Conservation (phyloP, 2,113 vertebrate species). For the Parus major region DNA sequence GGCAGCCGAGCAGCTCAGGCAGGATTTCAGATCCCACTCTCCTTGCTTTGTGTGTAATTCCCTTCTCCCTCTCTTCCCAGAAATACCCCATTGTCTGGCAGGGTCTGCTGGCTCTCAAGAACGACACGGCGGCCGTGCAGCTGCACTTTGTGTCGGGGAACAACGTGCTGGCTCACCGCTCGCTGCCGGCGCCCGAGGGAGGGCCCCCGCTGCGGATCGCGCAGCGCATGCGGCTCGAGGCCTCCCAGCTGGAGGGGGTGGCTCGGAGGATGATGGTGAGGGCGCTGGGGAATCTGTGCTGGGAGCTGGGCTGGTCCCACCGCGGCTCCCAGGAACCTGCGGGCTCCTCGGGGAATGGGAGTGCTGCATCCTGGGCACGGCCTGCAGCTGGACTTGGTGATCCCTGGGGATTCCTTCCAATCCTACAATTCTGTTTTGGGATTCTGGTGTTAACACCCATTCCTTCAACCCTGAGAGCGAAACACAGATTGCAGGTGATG, state of each 20-base stretch:
- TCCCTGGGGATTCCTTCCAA: background rate
- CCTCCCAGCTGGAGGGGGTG: conserved; percentile 92
- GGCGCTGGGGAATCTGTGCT: fast-evolving
- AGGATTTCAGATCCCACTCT: background rate
- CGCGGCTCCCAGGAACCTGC: fast-evolving
- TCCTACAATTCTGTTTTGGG: background rate
- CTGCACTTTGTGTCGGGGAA: conserved; percentile 97
- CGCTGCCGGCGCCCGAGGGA: conserved; percentile 90
- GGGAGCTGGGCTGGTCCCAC: fast-evolving
- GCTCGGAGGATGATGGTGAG: conserved; percentile 92
- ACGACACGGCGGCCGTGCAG: conserved; percentile 95
- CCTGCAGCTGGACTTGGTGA: background rate
- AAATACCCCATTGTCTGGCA: conserved; percentile 99
- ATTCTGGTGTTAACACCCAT: background rate
- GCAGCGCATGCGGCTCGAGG: conserved; percentile 96
- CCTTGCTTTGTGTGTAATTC: fast-evolving
- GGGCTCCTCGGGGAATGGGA: background rate
- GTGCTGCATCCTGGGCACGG: background rate
- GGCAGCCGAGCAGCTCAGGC: fast-evolving
- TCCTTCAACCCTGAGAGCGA: background rate
- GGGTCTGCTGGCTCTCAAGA: conserved; percentile 94
- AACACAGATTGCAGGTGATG: fast-evolving
- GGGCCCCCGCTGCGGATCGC: conserved; percentile 92
- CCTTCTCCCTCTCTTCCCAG: conserved; percentile 64
- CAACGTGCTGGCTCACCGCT: conserved; percentile 90